These are phyloP conservation scores for Apis mellifera DNA, from an alignment of 1,140 invertebrate species.

Conservation along the genomic window DNA sequence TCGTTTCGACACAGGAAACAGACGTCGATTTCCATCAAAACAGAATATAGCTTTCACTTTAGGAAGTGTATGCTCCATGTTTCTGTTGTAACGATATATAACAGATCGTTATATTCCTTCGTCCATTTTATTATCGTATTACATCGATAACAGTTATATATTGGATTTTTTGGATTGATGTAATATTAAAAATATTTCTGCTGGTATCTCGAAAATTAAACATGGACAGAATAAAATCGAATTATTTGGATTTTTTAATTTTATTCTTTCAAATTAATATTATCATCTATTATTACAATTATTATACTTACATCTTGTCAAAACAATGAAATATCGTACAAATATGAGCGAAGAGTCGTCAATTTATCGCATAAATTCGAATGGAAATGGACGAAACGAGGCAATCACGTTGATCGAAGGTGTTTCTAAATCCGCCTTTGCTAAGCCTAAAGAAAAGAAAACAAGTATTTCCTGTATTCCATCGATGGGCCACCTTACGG, in stretches of 20 bases:
- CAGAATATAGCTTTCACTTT: constrained; percentile 20
- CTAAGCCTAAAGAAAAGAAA: constrained; percentile 33
- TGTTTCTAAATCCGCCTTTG: neutral
- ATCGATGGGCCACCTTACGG: constrained; percentile 50
- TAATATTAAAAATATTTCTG: too few species aligned
- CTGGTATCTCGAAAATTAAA: too few species aligned
- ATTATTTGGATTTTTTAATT: too few species aligned
- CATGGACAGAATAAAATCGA: too few species aligned
- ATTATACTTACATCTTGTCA: too few species aligned
- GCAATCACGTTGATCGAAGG: neutral
- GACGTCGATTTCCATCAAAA: constrained; percentile 13
- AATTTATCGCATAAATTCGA: neutral
- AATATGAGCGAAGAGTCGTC: too few species aligned
- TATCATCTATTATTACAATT: too few species aligned
- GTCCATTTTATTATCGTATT: neutral
- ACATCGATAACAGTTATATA: neutral
- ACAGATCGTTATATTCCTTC: neutral
- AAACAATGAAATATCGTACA: too few species aligned
- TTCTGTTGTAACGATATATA: neutral
- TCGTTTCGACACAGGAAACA: neutral
- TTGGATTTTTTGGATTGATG: too few species aligned
- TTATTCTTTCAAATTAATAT: too few species aligned
- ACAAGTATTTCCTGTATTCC: constrained; percentile 30
- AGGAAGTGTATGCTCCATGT: neutral
- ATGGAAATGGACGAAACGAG: neutral